Percentiles rank a stretch among this genome's conserved stretches.
phyloP scores from a whole-genome alignment of 2,113 vertebrate genomes.

The Aphyosemion australe region DNA sequence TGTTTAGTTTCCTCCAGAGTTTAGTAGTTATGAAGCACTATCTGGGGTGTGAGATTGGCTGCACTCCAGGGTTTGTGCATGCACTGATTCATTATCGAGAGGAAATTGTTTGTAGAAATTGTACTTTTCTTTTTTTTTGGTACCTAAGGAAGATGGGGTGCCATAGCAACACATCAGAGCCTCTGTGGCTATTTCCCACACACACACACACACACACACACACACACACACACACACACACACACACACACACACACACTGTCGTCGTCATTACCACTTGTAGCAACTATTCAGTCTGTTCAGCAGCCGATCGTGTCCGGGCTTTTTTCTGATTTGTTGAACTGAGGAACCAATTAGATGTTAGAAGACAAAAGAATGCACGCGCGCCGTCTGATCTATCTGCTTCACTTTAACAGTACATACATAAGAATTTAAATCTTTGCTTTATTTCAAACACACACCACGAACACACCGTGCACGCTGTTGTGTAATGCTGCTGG shows the following conservation, averaged over 20 bases:
- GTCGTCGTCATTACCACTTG: slow-evolving; percentile 55
- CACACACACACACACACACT: slow-evolving; percentile 6
- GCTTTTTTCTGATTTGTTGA: slow-evolving; percentile 39
- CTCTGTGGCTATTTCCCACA: slow-evolving; percentile 26
- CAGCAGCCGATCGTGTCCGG: slow-evolving; percentile 22
- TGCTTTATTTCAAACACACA: background rate
- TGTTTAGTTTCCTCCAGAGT: slow-evolving; percentile 22
- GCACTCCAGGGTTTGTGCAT: slow-evolving; percentile 22
- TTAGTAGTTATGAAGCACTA: slow-evolving; percentile 11
- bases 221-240: slow-evolving; percentile 2
- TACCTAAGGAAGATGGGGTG: slow-evolving; percentile 54
- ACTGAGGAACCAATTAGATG: slow-evolving; percentile 38
- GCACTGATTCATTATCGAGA: slow-evolving; percentile 59
- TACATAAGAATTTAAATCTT: slow-evolving; percentile 2
- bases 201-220: background rate
- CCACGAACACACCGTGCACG: background rate
- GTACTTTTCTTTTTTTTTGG: slow-evolving; percentile 52
- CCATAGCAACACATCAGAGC: slow-evolving; percentile 71
- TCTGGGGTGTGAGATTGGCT: slow-evolving; percentile 5
- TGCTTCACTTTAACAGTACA: slow-evolving; percentile 1
- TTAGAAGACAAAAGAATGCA: slow-evolving; percentile 26
- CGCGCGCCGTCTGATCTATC: background rate
- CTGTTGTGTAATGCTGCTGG: slow-evolving; percentile 1
- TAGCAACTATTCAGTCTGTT: slow-evolving; percentile 40
- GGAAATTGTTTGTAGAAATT: slow-evolving; percentile 71